Evolutionary conservation across 1,140 invertebrate species (phyloP).

Genomic region (Berghia stephanieae): DNA sequence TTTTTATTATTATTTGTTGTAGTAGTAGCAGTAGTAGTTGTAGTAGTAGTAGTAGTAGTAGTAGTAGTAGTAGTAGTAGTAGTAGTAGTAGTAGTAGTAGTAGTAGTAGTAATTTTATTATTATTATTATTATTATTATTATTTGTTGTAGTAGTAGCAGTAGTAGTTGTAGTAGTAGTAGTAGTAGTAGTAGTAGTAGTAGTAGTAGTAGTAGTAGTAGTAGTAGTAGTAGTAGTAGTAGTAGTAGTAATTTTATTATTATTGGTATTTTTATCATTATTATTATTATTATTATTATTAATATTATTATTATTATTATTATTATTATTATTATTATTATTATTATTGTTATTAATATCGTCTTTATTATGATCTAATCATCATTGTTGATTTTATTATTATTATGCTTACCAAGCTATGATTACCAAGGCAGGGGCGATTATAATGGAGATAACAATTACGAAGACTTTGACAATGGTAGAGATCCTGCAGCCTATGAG

Average conservation of each 20-base stretch:
- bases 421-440: background rate
- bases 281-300: constrained; percentile 10
- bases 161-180: constrained; percentile 29
- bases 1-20: too few relatives aligned
- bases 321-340: background rate
- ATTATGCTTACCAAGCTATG: background rate
- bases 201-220: constrained; percentile 35
- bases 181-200: constrained; percentile 32
- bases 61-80: constrained; percentile 35
- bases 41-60: constrained; percentile 32
- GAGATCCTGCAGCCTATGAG: background rate
- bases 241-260: too few relatives aligned
- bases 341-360: background rate
- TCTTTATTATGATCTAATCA: background rate
- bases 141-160: too few relatives aligned
- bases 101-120: too few relatives aligned
- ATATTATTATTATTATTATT: background rate
- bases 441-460: background rate
- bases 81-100: constrained; percentile 35
- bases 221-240: constrained; percentile 18
- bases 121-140: too few relatives aligned
- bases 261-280: constrained; percentile 5
- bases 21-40: constrained; percentile 20
- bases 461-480: background rate
- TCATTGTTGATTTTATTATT: background rate